Evolutionary conservation across 1,140 invertebrate genomes (phyloP).

Genomic region (Scaptodrosophila lebanonensis): DNA sequence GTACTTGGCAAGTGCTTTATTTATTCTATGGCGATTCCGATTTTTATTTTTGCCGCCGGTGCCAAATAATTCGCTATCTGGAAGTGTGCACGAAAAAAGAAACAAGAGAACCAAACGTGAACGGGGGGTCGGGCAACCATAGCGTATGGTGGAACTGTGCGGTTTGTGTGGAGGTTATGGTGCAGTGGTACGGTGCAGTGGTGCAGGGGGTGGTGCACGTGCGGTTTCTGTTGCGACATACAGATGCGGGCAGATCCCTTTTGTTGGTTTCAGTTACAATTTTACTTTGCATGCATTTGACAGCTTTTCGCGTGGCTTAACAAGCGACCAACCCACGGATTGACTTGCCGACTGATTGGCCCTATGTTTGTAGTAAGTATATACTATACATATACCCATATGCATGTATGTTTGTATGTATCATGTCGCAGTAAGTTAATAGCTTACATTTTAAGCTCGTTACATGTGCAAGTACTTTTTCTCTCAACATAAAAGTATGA

Average conservation of each 20-base stretch:
- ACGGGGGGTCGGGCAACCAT: background rate
- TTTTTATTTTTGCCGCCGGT: slow-evolving; percentile 56
- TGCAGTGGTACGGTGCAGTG: background rate
- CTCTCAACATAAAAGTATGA: too few species aligned
- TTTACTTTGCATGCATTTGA: slow-evolving; percentile 37
- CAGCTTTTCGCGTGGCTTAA: slow-evolving; percentile 15
- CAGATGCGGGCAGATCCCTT: slow-evolving; percentile 19
- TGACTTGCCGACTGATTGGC: too few species aligned
- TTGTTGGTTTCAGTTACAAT: slow-evolving; percentile 6
- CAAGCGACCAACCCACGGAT: background rate
- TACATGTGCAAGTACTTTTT: too few species aligned
- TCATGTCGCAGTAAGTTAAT: too few species aligned
- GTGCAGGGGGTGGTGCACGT: background rate
- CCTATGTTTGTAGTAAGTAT: too few species aligned
- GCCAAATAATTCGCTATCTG: slow-evolving; percentile 62
- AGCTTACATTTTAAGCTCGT: too few species aligned
- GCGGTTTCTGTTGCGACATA: too few species aligned
- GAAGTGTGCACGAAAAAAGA: slow-evolving; percentile 20
- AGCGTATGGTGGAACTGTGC: slow-evolving; percentile 1
- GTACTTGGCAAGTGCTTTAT: slow-evolving; percentile 74
- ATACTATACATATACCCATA: too few species aligned
- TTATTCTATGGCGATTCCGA: slow-evolving; percentile 69
- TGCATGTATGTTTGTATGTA: too few species aligned
- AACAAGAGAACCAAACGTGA: slow-evolving; percentile 7
- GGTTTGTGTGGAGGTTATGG: too few species aligned